A percentile compares a stretch with the other conserved stretches of the same genome.
These are phyloP conservation scores for Dioctria rufipes DNA, from an alignment of 2,888 invertebrate species.

Conservation along the genomic window DNA sequence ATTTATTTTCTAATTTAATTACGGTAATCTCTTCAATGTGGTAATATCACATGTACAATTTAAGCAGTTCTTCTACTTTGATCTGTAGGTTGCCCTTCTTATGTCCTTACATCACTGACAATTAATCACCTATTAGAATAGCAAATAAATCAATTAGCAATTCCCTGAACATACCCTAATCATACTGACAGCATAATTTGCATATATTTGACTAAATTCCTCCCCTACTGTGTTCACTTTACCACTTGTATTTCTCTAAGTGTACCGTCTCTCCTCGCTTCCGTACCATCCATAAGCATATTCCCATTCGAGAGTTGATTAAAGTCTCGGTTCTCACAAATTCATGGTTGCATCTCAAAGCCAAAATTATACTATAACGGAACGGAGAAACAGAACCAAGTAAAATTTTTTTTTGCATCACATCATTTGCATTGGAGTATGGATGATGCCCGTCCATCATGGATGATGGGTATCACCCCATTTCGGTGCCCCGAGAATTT, in stretches of 20 bases:
- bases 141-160: slow-evolving; percentile 47
- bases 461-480: slow-evolving; percentile 40
- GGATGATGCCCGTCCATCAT: slow-evolving; percentile 52
- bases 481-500: slow-evolving; percentile 42
- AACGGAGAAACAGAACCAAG: background rate
- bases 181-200: slow-evolving; percentile 23
- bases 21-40: too few species aligned
- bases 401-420: background rate
- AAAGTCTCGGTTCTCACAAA: slow-evolving; percentile 39
- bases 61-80: too few species aligned
- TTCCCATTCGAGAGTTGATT: slow-evolving; percentile 24
- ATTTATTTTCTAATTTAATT: too few species aligned
- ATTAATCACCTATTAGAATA: slow-evolving; percentile 45
- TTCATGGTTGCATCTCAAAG: slow-evolving; percentile 33
- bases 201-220: slow-evolving; percentile 4
- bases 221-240: background rate
- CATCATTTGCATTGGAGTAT: slow-evolving; percentile 24
- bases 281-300: background rate
- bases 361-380: background rate
- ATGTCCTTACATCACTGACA: background rate
- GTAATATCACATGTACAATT: too few species aligned
- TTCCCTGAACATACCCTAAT: slow-evolving; percentile 1
- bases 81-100: too few species aligned
- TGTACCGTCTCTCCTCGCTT: background rate
- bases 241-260: background rate